Conservation (phyloP, 1,140 invertebrate genomes). For the Proctacanthus coquilletti region DNA sequence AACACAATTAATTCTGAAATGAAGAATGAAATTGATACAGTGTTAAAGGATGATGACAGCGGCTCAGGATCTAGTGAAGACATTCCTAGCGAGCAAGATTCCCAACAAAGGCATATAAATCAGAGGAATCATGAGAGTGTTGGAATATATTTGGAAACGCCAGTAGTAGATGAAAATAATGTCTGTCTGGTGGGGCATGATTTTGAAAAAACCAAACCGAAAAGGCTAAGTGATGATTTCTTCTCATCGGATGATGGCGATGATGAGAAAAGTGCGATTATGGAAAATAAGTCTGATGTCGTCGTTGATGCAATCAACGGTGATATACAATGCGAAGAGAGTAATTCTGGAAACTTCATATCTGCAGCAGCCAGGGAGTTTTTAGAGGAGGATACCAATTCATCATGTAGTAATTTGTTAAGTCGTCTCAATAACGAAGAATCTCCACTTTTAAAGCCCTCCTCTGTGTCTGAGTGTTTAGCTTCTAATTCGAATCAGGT, state of each 20-base stretch:
- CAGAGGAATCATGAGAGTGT: conserved; percentile 13
- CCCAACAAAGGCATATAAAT: no score
- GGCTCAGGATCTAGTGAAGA: neutral
- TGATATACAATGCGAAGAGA: no score
- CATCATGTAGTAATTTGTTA: no score
- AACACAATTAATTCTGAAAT: no score
- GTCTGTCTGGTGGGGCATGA: conserved; percentile 1
- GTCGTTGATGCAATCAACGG: neutral
- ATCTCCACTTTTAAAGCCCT: neutral
- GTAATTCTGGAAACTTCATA: no score
- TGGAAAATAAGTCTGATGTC: conserved; percentile 2
- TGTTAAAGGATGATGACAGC: neutral
- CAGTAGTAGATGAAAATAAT: conserved; percentile 20
- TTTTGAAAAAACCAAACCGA: conserved; percentile 17
- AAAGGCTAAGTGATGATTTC: conserved; percentile 28
- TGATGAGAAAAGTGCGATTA: conserved; percentile 2
- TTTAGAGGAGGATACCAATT: no score
- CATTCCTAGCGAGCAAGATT: no score
- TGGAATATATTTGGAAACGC: conserved; percentile 25
- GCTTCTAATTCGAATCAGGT: neutral
- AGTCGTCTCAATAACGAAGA: no score
- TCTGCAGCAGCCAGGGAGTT: no score
- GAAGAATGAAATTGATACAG: neutral
- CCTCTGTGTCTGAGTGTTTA: neutral
- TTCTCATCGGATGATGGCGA: conserved; percentile 11